Evolutionary conservation across 1,140 invertebrate genomes (phyloP), one percentile per base, ranked within the genome.

Genomic region (Danaus plexippus): DNA sequence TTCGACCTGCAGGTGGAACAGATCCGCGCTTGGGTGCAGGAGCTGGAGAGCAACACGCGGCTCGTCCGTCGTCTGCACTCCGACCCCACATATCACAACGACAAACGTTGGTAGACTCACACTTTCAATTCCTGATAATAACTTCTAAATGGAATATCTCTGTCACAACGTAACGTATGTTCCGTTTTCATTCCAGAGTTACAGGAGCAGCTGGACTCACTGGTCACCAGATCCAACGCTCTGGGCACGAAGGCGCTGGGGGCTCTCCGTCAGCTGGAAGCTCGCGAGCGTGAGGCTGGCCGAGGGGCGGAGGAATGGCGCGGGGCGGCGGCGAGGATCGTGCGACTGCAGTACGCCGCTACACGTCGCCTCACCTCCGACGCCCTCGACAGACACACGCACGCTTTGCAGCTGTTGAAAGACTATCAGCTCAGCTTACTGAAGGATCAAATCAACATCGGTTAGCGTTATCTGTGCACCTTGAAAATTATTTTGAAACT

Each of bases 351-450:
- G 71, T 88, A 88, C 64, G 75, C 70, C 66, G 88, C 70, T 77
- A 88, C 69, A 78, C 83, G 71, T 18, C 75, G 79, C 57, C 69
- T 85, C 43, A 89, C 87, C 67, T 73, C 83, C 6, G 87, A 88
- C 52, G 90, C 92, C 57, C 93, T 96, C 88, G 89, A 90, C 50
- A 90, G 92, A 61, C 95, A 95, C 75, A 92, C 94, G 75, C 88
- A 90, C 22, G 92, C 91, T 47, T 91, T 95, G 73, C 88, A 92
- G 48, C 91, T 59, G 49, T 64, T 75, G 60, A 63, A 68, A 32
- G 71, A 75, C 60, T 89, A 89, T 46, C 87, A 94, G 63, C 91
- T 94, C 68, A 89, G 89, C n/a, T 85, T 94, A 57, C 92, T 96
- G 71, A 90, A 93, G 49, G 87, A 94, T 59, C 94, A 96, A 80